phyloP scores from a whole-genome alignment of 2,888 invertebrate species.

The Theodoxus fluviatilis region DNA sequence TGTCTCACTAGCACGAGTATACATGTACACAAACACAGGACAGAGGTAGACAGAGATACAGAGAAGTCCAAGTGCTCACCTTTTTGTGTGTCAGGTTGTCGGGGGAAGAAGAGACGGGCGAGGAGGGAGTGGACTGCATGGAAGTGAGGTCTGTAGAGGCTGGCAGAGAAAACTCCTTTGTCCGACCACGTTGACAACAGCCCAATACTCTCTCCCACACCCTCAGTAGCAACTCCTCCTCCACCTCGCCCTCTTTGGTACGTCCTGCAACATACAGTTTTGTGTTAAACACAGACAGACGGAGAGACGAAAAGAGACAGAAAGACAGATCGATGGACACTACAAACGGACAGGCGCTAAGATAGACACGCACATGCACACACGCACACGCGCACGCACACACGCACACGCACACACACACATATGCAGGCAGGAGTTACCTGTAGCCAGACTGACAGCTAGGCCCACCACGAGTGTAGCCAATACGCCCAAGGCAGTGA shows the following conservation, averaged over 20 bases:
- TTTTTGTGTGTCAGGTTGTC: too few relatives aligned
- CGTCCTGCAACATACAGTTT: neutral
- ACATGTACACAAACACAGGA: too few relatives aligned
- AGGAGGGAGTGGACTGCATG: neutral
- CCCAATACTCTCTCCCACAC: neutral
- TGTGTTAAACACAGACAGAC: too few relatives aligned
- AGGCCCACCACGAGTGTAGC: conserved; percentile 42
- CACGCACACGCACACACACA: neutral
- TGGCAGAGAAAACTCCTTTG: too few relatives aligned
- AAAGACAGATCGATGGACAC: neutral
- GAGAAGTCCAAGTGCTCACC: too few relatives aligned
- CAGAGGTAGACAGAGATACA: too few relatives aligned
- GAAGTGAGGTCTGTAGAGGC: too few relatives aligned
- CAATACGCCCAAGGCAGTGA: conserved; percentile 44
- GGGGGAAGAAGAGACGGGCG: too few relatives aligned
- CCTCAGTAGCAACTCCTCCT: conserved; percentile 3
- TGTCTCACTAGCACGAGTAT: neutral
- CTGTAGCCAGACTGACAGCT: conserved; percentile 34
- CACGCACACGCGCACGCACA: conserved; percentile 20
- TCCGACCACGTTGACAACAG: neutral
- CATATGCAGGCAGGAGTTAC: neutral
- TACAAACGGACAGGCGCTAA: neutral
- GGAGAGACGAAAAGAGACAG: neutral
- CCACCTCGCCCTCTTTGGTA: neutral
- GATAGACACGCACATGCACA: conserved; percentile 24